phyloP scores from a whole-genome alignment of 2,888 invertebrate genomes.

The Stenotaenia linearis region DNA sequence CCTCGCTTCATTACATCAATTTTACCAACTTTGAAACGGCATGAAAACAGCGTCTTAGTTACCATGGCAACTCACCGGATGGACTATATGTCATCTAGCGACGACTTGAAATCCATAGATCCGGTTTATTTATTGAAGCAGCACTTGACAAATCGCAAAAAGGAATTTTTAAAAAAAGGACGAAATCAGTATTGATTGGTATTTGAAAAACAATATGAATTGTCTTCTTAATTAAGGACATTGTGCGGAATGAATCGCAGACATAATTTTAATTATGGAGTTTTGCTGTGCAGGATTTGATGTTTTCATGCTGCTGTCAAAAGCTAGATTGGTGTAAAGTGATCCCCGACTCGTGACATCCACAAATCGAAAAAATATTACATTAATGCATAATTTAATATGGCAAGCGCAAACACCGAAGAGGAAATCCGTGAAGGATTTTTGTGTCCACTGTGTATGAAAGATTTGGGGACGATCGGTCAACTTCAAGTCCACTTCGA shows the following conservation, averaged over 20 bases:
- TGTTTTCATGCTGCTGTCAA: background rate
- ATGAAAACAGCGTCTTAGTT: background rate
- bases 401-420: constrained; percentile 31
- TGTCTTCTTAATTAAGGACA: background rate
- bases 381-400: background rate
- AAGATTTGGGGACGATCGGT: constrained; percentile 76
- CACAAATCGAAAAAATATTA: background rate
- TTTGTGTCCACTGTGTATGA: constrained; percentile 89
- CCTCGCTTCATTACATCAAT: too few species aligned
- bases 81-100: background rate
- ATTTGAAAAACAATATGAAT: background rate
- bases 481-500: constrained; percentile 84
- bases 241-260: background rate
- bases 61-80: background rate
- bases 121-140: background rate
- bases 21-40: too few species aligned
- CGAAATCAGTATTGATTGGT: background rate
- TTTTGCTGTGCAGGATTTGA: background rate
- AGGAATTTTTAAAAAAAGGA: background rate
- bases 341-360: background rate
- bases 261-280: background rate
- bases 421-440: constrained; percentile 79
- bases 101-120: background rate
- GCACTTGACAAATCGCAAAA: background rate
- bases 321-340: background rate